Evolutionary conservation across 2,888 invertebrate genomes (phyloP).

Genomic region (Sphecodes monilicornis): DNA sequence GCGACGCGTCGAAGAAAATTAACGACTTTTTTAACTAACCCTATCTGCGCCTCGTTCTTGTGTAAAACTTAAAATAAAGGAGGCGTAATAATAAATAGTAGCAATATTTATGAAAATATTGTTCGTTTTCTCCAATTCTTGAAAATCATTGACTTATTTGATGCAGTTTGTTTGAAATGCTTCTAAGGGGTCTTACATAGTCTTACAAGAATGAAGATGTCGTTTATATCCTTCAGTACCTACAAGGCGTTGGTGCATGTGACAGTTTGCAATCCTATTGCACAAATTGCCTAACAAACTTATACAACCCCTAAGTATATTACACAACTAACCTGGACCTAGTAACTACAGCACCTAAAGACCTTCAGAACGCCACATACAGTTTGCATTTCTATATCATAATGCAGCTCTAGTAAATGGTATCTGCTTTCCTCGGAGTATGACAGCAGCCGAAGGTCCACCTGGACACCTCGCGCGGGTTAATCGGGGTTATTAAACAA

Average conservation of each 20-base stretch:
- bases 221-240: no score
- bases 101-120: no score
- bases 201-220: no score
- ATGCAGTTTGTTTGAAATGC: no score
- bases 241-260: no score
- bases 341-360: not conserved
- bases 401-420: not conserved
- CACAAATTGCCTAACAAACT: not conserved
- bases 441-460: not conserved
- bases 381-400: not conserved
- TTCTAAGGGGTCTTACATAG: no score
- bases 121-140: no score
- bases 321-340: not conserved
- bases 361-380: not conserved
- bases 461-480: not conserved
- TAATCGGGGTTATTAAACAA: constrained; percentile 3
- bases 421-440: not conserved
- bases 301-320: not conserved
- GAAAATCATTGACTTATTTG: no score
- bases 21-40: not conserved
- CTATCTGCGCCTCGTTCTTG: no score
- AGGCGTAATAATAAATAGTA: no score
- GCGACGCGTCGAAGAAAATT: not conserved
- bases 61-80: no score
- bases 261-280: no score